Percentiles rank a stretch among this genome's conserved stretches.
Conservation (phyloP, 1,140 invertebrate genomes). For the Holcopasites calliopsidis region DNA sequence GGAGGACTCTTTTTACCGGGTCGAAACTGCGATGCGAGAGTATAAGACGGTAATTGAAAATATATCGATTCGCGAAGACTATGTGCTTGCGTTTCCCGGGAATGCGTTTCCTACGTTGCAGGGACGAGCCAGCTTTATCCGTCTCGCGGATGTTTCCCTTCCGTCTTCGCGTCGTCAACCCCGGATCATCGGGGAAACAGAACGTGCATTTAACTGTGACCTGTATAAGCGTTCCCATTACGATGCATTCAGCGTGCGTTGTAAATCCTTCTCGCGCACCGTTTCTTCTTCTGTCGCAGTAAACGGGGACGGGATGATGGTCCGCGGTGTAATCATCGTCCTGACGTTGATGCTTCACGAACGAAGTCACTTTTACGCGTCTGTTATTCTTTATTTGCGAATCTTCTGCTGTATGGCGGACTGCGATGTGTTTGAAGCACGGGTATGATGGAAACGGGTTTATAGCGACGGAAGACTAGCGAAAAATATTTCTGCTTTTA, state of each 20-base stretch:
- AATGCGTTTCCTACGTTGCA: too few relatives aligned
- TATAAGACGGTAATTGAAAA: slow-evolving; percentile 38
- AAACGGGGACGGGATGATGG: neutral
- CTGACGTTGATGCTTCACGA: neutral
- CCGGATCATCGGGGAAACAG: neutral
- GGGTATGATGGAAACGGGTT: too few relatives aligned
- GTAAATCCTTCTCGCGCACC: neutral
- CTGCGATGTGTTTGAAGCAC: too few relatives aligned
- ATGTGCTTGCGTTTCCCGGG: neutral
- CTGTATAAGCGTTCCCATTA: neutral
- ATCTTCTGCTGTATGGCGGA: too few relatives aligned
- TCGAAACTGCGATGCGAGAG: neutral
- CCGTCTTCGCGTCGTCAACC: neutral
- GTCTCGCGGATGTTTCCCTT: too few relatives aligned
- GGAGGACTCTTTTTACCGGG: slow-evolving; percentile 2
- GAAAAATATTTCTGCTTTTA: too few relatives aligned
- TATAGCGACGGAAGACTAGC: too few relatives aligned
- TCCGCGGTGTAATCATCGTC: neutral
- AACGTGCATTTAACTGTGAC: neutral
- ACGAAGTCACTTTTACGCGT: neutral
- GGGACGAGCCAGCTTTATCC: too few relatives aligned
- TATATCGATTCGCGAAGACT: slow-evolving; percentile 34
- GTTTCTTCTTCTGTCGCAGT: too few relatives aligned
- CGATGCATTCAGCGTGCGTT: neutral
- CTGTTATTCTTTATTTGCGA: neutral